Conservation (phyloP, 2,113 vertebrate genomes). For the Cynopterus brachyotis region DNA sequence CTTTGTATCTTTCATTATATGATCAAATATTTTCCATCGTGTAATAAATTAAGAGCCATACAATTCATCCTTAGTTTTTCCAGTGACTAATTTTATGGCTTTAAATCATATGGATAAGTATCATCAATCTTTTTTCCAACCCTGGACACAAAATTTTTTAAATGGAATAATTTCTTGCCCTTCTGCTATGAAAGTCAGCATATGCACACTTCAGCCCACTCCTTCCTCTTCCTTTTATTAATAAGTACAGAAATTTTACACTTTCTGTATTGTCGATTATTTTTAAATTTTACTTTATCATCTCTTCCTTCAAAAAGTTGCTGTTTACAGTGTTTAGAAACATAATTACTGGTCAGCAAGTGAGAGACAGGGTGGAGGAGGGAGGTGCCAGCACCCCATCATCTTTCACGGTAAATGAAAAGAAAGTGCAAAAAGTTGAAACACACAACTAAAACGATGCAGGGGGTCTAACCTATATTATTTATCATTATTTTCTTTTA, state of each 20-base stretch:
- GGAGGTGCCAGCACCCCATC: rapidly evolving
- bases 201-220: neutral
- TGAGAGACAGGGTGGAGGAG: rapidly evolving
- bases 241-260: neutral
- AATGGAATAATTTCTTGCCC: neutral
- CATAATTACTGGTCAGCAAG: neutral
- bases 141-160: neutral
- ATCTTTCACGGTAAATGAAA: rapidly evolving
- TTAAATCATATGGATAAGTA: neutral
- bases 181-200: neutral
- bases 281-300: neutral
- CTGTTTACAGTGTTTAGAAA: neutral
- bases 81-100: neutral
- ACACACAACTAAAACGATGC: rapidly evolving
- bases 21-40: neutral
- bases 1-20: neutral
- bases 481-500: neutral
- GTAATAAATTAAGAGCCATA: neutral
- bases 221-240: neutral
- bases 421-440: neutral
- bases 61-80: neutral
- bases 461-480: too few relatives aligned
- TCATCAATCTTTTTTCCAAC: neutral
- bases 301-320: neutral
- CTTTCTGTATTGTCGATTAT: too few relatives aligned